Conservation (phyloP, 1,140 invertebrate species). For the Euwallacea similis region DNA sequence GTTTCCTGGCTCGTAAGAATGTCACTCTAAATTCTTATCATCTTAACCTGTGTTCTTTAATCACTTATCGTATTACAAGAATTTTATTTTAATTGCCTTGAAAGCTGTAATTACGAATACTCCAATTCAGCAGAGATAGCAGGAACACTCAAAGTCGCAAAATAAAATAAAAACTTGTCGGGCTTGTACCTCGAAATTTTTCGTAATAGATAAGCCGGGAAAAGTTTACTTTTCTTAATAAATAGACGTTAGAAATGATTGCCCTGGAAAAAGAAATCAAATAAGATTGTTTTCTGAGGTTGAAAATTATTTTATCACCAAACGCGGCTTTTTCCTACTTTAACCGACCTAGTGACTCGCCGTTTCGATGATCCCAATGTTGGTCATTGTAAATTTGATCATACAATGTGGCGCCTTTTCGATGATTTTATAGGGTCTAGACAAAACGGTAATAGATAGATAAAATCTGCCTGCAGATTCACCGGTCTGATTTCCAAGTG, state of each 20-base stretch:
- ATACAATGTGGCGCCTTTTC: too few species aligned
- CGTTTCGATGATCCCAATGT: neutral
- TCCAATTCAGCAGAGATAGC: too few species aligned
- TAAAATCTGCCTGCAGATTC: neutral
- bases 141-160: too few species aligned
- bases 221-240: too few species aligned
- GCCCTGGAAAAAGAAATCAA: too few species aligned
- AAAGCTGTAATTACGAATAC: neutral
- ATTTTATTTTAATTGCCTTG: neutral
- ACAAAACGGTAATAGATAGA: too few species aligned
- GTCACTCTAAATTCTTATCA: neutral
- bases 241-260: neutral
- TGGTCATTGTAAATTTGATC: neutral
- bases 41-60: neutral
- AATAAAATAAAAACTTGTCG: too few species aligned
- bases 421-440: neutral
- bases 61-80: neutral
- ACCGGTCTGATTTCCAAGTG: neutral
- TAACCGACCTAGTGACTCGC: neutral
- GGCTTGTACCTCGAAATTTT: too few species aligned
- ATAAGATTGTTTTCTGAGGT: too few species aligned
- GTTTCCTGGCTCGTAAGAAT: neutral
- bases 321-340: neutral
- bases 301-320: too few species aligned
- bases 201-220: too few species aligned